Percentiles rank a stretch among this genome's conserved stretches.
phyloP scores from a whole-genome alignment of 2,113 vertebrate species.

The Hypomesus transpacificus region DNA sequence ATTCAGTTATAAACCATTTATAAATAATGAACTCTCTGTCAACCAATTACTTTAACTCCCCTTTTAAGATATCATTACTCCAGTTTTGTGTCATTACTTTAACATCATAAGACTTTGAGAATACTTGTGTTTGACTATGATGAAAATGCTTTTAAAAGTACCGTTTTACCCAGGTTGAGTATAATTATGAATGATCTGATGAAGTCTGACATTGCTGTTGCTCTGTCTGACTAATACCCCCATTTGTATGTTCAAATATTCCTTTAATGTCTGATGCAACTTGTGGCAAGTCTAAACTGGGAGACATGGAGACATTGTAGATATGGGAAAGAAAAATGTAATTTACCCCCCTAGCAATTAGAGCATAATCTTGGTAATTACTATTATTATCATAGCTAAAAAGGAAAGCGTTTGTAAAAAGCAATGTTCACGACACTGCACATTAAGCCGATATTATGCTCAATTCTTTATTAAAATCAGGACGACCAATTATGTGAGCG shows the following conservation, averaged over 20 bases:
- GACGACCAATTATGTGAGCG: slow-evolving; percentile 73
- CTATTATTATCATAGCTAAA: slow-evolving; percentile 71
- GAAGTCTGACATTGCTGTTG: slow-evolving; percentile 30
- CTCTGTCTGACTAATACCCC: slow-evolving; percentile 34
- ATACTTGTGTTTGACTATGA: background rate
- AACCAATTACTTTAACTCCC: no score
- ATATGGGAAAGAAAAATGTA: slow-evolving; percentile 54
- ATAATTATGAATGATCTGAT: slow-evolving; percentile 28
- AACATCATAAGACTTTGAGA: background rate
- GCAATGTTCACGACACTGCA: slow-evolving; percentile 60
- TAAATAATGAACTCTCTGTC: no score
- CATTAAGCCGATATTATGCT: slow-evolving; percentile 69
- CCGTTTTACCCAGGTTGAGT: slow-evolving; percentile 12
- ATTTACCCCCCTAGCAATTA: slow-evolving; percentile 72
- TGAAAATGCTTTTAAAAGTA: slow-evolving; percentile 10
- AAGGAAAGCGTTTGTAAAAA: slow-evolving; percentile 69
- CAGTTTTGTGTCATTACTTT: background rate
- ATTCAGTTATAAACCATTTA: no score
- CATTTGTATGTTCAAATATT: slow-evolving; percentile 62
- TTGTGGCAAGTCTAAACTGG: slow-evolving; percentile 65
- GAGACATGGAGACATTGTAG: slow-evolving; percentile 42
- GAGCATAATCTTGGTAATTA: slow-evolving; percentile 75
- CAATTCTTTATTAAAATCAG: slow-evolving; percentile 74
- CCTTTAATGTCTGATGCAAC: slow-evolving; percentile 68
- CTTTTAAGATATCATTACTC: no score